Evolutionary conservation across 2,113 vertebrate species (phyloP).

Genomic region (Saguinus imperator): DNA sequence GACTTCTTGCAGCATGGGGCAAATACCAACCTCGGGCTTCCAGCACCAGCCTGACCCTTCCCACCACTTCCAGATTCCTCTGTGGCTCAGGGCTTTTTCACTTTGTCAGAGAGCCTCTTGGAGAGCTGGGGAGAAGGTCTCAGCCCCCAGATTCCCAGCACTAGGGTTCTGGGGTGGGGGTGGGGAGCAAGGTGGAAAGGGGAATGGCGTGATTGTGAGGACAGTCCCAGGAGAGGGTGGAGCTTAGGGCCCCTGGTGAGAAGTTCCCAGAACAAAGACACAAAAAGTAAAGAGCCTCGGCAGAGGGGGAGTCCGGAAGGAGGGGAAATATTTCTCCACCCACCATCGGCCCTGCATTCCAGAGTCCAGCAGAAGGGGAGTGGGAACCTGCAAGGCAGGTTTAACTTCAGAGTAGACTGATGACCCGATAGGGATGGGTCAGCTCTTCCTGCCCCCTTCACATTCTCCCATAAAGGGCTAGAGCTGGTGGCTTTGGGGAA

Average conservation of each 20-base stretch:
- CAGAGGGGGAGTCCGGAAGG: background rate
- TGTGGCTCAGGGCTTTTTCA: background rate
- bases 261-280: background rate
- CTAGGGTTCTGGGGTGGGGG: background rate
- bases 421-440: background rate
- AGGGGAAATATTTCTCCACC: background rate
- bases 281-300: background rate
- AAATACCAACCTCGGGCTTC: slow-evolving; percentile 51
- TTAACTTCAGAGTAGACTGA: slow-evolving; percentile 44
- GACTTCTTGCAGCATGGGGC: slow-evolving; percentile 72
- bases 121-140: background rate
- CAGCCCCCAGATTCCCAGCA: background rate
- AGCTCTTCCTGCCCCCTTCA: background rate
- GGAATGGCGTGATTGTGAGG: background rate
- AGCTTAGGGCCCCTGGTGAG: background rate
- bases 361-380: background rate
- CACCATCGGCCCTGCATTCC: background rate
- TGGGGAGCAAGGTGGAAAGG: background rate
- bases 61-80: slow-evolving; percentile 23
- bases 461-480: background rate
- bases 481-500: background rate
- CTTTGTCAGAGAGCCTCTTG: background rate
- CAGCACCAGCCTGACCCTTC: slow-evolving; percentile 37
- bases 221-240: background rate
- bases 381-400: slow-evolving; percentile 43